These are phyloP conservation scores for Trachelus troglodyta DNA, from an alignment of 2,888 invertebrate genomes.

Conservation along the genomic window DNA sequence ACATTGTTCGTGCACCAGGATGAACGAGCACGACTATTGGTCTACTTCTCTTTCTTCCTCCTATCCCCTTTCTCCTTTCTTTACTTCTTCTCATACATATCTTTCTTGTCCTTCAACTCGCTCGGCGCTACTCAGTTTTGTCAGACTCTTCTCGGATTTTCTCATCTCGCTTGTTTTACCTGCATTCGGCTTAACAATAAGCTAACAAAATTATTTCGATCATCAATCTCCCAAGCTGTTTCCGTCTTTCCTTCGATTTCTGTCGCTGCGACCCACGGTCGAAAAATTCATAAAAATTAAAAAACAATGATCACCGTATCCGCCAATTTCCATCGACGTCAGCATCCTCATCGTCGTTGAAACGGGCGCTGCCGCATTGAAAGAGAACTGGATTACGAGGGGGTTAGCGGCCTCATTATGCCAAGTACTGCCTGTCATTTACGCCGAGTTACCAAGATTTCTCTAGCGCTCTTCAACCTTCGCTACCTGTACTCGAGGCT, in stretches of 20 bases:
- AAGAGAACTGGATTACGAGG: constrained; percentile 33
- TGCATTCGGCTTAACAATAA: background rate
- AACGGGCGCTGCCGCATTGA: background rate
- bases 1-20: background rate
- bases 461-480: constrained; percentile 40
- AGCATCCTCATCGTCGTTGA: background rate
- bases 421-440: constrained; percentile 49
- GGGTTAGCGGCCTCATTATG: constrained; percentile 47
- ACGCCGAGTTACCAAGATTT: constrained; percentile 51
- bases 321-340: background rate
- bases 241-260: background rate
- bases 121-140: background rate
- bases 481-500: constrained; percentile 35
- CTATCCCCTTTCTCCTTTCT: background rate
- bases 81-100: background rate
- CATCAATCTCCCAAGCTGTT: background rate
- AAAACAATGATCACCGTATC: background rate
- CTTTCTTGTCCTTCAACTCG: background rate
- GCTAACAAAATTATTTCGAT: background rate
- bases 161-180: background rate
- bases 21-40: background rate
- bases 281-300: background rate
- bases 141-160: background rate
- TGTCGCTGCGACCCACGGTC: background rate
- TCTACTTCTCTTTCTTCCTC: background rate